Evolutionary conservation across 2,113 vertebrate species (phyloP).

Genomic region (Leptosomus discolor): DNA sequence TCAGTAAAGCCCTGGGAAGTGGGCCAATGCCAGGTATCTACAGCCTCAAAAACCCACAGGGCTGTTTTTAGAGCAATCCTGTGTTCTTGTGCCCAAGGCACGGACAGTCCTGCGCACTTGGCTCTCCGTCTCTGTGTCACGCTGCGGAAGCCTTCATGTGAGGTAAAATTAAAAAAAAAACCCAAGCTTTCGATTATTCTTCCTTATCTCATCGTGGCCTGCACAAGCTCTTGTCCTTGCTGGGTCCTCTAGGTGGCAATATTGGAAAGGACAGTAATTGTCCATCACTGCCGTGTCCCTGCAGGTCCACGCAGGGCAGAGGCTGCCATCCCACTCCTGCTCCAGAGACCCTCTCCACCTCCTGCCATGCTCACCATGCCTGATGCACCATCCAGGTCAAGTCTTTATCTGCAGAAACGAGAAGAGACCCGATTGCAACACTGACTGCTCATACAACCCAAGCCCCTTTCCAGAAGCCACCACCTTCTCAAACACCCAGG

Average conservation of each 20-base stretch:
- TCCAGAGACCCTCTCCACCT: background rate
- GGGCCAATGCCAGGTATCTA: background rate
- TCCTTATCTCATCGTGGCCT: background rate
- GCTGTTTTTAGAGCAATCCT: background rate
- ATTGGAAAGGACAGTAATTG: constrained; percentile 27
- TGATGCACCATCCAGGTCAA: background rate
- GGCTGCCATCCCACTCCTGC: background rate
- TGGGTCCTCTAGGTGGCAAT: constrained; percentile 64
- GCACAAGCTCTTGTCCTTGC: background rate
- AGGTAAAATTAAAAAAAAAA: background rate
- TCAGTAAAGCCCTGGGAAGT: background rate
- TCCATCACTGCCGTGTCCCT: rapidly evolving
- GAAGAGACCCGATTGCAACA: background rate
- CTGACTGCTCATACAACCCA: rapidly evolving
- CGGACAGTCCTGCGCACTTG: background rate
- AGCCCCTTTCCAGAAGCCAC: background rate
- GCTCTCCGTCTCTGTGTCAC: rapidly evolving
- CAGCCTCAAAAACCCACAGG: background rate
- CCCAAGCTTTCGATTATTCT: background rate
- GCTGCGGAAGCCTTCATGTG: background rate
- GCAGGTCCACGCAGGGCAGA: background rate
- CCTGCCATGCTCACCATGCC: rapidly evolving
- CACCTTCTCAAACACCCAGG: background rate
- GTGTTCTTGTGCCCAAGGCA: background rate
- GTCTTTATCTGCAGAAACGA: background rate